A percentile compares a stretch with the other conserved stretches of the same genome.
These are phyloP conservation scores for Tetragonula clypearis DNA, from an alignment of 1,140 invertebrate species.

Conservation along the genomic window DNA sequence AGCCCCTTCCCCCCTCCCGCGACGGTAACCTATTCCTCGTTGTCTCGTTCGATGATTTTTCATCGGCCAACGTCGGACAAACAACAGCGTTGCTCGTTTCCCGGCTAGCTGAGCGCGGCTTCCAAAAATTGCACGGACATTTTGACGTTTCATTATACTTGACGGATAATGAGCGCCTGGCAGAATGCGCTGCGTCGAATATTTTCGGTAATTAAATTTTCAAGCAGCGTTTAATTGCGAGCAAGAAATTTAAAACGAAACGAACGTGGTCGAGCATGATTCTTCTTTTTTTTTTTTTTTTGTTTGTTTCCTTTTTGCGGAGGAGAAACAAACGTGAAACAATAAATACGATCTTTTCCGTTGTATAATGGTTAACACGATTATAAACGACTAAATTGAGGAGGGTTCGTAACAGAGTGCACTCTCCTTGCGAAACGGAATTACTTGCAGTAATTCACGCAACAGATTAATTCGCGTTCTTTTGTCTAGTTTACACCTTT, in stretches of 20 bases:
- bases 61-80: background rate
- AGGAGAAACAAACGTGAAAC: background rate
- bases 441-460: background rate
- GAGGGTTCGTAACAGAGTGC: background rate
- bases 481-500: too few relatives aligned
- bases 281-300: background rate
- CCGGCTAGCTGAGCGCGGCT: background rate
- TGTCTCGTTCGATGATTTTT: constrained; percentile 8
- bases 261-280: background rate
- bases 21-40: background rate
- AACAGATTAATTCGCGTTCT: background rate
- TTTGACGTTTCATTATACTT: constrained; percentile 27
- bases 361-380: background rate
- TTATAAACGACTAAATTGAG: background rate
- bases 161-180: background rate
- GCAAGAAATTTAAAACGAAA: background rate
- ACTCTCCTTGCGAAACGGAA: background rate
- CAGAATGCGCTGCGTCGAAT: constrained; percentile 7
- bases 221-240: constrained; percentile 1
- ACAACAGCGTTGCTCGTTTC: background rate
- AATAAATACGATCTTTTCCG: background rate
- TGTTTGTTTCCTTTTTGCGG: too few relatives aligned
- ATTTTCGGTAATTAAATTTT: constrained; percentile 29
- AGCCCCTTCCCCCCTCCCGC: too few relatives aligned
- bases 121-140: constrained; percentile 25